These are phyloP conservation scores for Strix uralensis DNA, from an alignment of 2,113 vertebrate species.

Conservation along the genomic window DNA sequence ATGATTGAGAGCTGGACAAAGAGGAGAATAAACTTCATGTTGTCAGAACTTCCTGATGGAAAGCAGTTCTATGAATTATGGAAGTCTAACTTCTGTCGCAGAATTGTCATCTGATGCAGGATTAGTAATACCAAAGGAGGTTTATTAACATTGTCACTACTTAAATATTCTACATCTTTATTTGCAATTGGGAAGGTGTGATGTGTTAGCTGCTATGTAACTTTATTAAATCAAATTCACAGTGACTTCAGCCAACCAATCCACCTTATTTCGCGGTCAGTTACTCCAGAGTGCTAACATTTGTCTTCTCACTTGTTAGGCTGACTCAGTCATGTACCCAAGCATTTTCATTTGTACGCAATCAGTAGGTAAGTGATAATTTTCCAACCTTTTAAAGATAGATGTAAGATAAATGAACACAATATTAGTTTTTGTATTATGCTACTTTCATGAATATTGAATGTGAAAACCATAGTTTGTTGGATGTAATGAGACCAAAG, in stretches of 20 bases:
- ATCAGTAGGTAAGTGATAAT: not conserved
- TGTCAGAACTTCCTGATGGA: not conserved
- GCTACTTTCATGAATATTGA: not conserved
- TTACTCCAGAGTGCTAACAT: not conserved
- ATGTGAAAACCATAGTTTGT: not conserved
- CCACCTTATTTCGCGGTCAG: fast-evolving
- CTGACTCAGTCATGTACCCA: not conserved
- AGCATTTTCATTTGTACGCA: not conserved
- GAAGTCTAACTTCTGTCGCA: not conserved
- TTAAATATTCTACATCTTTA: not conserved
- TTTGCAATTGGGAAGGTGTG: not conserved
- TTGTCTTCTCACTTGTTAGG: not conserved
- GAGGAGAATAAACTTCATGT: not conserved
- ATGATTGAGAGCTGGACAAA: not conserved
- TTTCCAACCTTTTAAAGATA: not conserved
- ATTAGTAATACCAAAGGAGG: not conserved
- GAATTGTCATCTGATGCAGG: not conserved
- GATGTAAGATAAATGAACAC: not conserved
- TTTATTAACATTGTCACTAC: not conserved
- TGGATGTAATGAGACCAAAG: not conserved
- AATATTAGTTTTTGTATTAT: not conserved
- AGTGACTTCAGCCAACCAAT: not conserved
- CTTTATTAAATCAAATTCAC: not conserved
- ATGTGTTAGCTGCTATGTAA: not conserved
- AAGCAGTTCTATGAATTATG: not conserved